Conservation (phyloP, 2,888 invertebrate species). For the Acrocyrtus sp. region DNA sequence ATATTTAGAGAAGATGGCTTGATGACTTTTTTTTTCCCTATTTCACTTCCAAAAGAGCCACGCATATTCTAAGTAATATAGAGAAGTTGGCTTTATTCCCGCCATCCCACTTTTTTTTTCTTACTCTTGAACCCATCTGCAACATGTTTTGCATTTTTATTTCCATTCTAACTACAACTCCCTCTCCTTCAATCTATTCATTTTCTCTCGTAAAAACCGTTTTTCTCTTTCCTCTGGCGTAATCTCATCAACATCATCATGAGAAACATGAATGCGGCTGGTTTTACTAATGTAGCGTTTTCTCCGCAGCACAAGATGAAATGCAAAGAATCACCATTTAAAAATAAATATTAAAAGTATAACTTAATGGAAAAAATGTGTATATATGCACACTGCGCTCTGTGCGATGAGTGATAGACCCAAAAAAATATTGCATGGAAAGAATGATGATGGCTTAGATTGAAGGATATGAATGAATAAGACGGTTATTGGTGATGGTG, state of each 20-base stretch:
- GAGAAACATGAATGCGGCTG: slow-evolving; percentile 34
- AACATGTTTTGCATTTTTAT: slow-evolving; percentile 53
- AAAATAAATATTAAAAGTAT: slow-evolving; percentile 9
- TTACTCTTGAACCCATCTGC: slow-evolving; percentile 33
- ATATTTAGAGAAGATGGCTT: slow-evolving; percentile 51
- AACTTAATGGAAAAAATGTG: slow-evolving; percentile 26
- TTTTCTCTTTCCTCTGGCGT: slow-evolving; percentile 19
- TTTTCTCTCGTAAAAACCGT: slow-evolving; percentile 21
- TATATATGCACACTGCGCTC: slow-evolving; percentile 4
- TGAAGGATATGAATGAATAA: slow-evolving; percentile 17
- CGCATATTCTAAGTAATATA: slow-evolving; percentile 20
- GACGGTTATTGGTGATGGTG: not conserved
- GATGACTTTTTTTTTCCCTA: slow-evolving; percentile 49
- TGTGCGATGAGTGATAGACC: not conserved
- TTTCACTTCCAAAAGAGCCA: slow-evolving; percentile 19
- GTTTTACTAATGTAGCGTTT: slow-evolving; percentile 43
- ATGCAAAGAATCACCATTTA: slow-evolving; percentile 32
- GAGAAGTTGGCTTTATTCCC: no score
- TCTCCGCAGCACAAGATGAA: slow-evolving; percentile 29
- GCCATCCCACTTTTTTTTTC: no score
- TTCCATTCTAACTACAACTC: slow-evolving; percentile 28
- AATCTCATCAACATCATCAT: slow-evolving; percentile 43
- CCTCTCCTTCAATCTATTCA: slow-evolving; percentile 35
- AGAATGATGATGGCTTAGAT: slow-evolving; percentile 28
- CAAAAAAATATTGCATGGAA: slow-evolving; percentile 28